Conservation (phyloP, 23 tunicate genomes). For the Styela plicata region DNA sequence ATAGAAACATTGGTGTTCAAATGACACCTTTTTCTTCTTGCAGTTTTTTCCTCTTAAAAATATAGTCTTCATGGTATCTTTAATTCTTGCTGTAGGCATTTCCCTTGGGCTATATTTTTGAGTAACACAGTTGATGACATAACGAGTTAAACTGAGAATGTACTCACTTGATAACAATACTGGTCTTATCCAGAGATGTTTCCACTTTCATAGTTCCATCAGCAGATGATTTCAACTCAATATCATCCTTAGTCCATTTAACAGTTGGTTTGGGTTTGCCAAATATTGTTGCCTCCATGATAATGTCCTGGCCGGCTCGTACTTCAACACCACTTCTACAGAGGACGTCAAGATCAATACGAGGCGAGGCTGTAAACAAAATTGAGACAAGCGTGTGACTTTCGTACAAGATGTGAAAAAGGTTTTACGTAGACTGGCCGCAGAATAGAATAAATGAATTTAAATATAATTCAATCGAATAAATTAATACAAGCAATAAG, state of each 20-base stretch:
- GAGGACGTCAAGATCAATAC: slow-evolving; percentile 31
- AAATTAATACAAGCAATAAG: no score
- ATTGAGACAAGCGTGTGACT: no score
- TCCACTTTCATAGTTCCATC: slow-evolving; percentile 55
- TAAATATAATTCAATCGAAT: no score
- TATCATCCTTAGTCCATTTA: slow-evolving; percentile 61
- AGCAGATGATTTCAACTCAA: slow-evolving; percentile 4
- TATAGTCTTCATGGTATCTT: no score
- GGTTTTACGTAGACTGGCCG: no score
- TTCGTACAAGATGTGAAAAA: no score
- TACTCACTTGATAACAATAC: slow-evolving; percentile 36
- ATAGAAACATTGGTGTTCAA: no score
- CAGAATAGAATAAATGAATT: no score
- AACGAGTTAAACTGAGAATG: neutral
- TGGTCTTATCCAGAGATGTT: slow-evolving; percentile 47
- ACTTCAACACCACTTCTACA: slow-evolving; percentile 36
- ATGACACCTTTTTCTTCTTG: no score
- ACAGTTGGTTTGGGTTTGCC: slow-evolving; percentile 84
- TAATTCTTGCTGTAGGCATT: no score
- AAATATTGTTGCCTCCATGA: slow-evolving; percentile 32
- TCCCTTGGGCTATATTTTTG: no score
- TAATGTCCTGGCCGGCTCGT: slow-evolving; percentile 41
- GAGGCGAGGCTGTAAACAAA: slow-evolving; percentile 15
- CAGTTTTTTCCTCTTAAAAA: no score
- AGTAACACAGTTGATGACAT: neutral